Conservation (phyloP, 2,113 vertebrate species). For the Saguinus midas region DNA sequence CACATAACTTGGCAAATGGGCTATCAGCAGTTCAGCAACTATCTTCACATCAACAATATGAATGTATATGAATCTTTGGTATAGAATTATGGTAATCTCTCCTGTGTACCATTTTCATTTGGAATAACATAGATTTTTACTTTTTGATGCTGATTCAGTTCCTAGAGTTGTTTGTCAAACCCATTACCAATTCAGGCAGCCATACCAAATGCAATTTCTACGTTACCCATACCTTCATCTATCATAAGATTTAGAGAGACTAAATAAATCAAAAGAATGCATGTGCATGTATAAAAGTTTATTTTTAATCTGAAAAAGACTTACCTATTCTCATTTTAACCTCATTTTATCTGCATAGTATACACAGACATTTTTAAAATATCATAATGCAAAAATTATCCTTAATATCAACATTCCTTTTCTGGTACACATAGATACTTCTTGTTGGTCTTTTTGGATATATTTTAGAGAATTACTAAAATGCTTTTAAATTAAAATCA, state of each 20-base stretch:
- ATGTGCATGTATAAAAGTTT: background rate
- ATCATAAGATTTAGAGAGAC: background rate
- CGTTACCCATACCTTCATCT: background rate
- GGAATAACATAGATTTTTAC: background rate
- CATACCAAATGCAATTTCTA: background rate
- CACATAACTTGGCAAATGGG: background rate
- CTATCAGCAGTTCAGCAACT: background rate
- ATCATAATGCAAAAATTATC: background rate
- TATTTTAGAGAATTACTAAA: background rate
- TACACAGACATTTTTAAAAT: background rate
- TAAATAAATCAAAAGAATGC: background rate
- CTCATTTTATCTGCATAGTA: background rate
- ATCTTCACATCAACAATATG: background rate
- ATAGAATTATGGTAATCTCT: background rate
- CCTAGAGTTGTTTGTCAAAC: background rate
- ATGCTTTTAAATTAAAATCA: background rate
- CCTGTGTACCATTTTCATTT: background rate
- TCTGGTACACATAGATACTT: background rate
- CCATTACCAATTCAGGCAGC: background rate
- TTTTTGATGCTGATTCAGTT: background rate
- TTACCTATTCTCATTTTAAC: conserved; percentile 38
- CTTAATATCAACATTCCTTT: background rate
- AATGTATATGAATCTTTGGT: background rate
- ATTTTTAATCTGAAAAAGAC: background rate
- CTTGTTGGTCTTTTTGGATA: background rate